Base-by-base conservation (phyloP, 1,140 invertebrate genomes). In the Tigriopus japonicus region DNA sequence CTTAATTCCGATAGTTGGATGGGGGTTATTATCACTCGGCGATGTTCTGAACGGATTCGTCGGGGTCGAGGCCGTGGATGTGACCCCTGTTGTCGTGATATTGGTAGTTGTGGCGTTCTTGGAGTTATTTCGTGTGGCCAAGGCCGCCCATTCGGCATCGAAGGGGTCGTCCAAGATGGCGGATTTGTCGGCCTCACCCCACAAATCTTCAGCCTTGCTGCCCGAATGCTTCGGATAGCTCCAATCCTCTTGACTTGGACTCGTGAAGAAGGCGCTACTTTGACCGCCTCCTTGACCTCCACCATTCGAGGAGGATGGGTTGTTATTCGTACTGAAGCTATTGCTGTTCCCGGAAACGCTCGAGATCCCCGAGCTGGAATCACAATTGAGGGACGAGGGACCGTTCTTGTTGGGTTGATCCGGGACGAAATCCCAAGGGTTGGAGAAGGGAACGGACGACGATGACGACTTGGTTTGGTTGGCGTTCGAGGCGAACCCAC, bases 111-210 rank as follows among this genome's bases (percentile, higher is more conserved):
- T 28, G 42, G 63, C 69, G 58, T 65, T 67, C 24, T 64, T 63
- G 60, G 67, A 66, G 24, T 68, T 64, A 51, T 67, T 68, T 17
- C 67, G 64, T 35, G 69, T 68, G 41, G 71, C 70, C 49, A 75
- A 69, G 21, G 81, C 81, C 1, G 82, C 85, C 86, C 87, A 89
- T 67, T 87, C 86, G 6, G 85, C 85, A 70, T 89, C 85, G 68
- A 89, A 89, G 0, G 86, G 86, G 74, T 91, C 86, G 7, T 72
- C 66, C 35, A 61, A 35, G 3, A 61, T 60, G 19, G 58, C 45
- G 42, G 28, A 63, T 28, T 65, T 65, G 42, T 62, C 63, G 14
- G 61, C 42, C 62, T 35, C 28, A 9, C 28, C 28, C 28, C 28
- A 35, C 28, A 35, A 9, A 35, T 35, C 28, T 9, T 35, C 28